Evolutionary conservation across 1,140 invertebrate species (phyloP), one percentile per base, ranked within the genome.

Genomic region (Drosophila kanapiae): DNA sequence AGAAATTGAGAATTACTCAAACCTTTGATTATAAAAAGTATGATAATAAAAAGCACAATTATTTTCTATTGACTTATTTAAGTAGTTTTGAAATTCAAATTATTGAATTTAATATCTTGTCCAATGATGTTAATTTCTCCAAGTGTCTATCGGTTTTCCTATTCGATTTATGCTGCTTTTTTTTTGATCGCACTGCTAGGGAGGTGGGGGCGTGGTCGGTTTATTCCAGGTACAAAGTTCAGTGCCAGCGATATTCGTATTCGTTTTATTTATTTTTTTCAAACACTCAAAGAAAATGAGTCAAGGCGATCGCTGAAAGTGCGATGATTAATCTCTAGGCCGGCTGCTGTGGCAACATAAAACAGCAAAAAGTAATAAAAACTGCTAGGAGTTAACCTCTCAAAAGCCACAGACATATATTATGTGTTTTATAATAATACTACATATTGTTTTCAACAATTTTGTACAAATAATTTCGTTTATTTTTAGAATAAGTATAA

Each of bases 101-200:
- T 10, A 13, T 1, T 14, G 14, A 9, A n/a, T 29, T 48, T 33
- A 6, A 31, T 10, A 10, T 31, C 14, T 29, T 16, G 2, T 1
- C 1, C 4, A 8, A 31, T n/a, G 0, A 10, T 16, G 9, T 16
- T 16, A 33, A 16, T 51, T 54, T 56, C 18, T 56, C 13, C 16
- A 3, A 38, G 53, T 54, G 53, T 54, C 63, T 84, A 77, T 77
- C 80, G 74, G 67, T 78, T 84, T 84, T 84, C 82, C 84, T 84
- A 78, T 84, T 84, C 69, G 82, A 84, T 80, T 84, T 56, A 13
- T 77, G 60, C 74, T 51, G 59, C 54, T 72, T 78, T 76, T 78
- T 76, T 72, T 51, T 80, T 38, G 69, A 48, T 38, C 38, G 64
- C 49, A 61, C 33, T 23, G 33, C 13, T 37, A 4, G 33, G 45